Percentiles rank a stretch among this genome's conserved stretches.
Conservation (phyloP, 2,113 vertebrate species). For the Neolamprologus longior region DNA sequence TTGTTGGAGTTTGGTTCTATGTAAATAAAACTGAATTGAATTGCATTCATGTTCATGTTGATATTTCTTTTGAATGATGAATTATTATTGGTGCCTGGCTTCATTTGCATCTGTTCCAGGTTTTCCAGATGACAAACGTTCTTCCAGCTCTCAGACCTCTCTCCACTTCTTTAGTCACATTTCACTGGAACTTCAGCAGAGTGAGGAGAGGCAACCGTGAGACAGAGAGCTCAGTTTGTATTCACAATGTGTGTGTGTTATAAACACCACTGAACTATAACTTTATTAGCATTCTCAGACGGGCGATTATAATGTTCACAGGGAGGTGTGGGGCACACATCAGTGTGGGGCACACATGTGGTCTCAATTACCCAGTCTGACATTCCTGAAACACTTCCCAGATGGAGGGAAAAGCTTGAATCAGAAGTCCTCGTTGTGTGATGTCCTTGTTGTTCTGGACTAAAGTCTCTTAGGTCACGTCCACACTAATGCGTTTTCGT, state of each 20-base stretch:
- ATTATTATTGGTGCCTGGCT: neutral
- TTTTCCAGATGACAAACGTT: neutral
- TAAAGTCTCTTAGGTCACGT: neutral
- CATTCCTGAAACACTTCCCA: neutral
- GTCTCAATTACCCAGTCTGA: neutral
- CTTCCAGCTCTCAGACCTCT: neutral
- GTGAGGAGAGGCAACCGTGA: fast-evolving
- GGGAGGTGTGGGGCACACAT: neutral
- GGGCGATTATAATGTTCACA: neutral
- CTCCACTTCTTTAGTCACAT: neutral
- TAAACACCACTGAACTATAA: neutral
- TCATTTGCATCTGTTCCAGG: neutral
- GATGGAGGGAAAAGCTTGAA: neutral
- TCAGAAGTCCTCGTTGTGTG: neutral
- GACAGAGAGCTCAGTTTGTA: neutral
- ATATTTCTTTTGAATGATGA: neutral
- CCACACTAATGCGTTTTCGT: fast-evolving
- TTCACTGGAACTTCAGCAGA: neutral
- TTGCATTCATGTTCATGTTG: neutral
- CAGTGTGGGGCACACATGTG: neutral
- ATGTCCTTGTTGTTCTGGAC: neutral
- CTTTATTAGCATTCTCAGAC: neutral
- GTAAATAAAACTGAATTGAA: neutral
- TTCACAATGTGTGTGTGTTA: neutral
- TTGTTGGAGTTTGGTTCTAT: neutral